Conservation (phyloP, 2,797 vertebrate genomes). For the Distichodus sexfasciatus region DNA sequence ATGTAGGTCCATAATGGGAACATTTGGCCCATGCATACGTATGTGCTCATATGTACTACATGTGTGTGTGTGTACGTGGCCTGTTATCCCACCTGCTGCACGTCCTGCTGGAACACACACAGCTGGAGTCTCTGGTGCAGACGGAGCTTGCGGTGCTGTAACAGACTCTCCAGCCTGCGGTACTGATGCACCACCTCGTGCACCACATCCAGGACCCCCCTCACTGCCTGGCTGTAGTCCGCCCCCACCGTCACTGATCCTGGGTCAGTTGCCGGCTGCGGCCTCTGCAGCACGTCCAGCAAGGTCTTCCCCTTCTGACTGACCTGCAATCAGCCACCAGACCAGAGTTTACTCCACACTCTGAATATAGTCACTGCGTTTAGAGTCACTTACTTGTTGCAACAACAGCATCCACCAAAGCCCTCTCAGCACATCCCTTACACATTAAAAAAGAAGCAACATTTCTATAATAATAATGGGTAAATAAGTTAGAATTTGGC, state of each 20-base stretch:
- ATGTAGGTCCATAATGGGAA: no score
- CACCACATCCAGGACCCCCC: slow-evolving; percentile 90
- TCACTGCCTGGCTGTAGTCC: slow-evolving; percentile 89
- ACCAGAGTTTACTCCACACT: neutral
- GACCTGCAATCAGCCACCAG: slow-evolving; percentile 72
- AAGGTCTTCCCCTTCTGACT: slow-evolving; percentile 95
- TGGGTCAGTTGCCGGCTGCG: slow-evolving; percentile 78
- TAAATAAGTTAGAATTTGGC: no score
- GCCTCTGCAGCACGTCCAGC: slow-evolving; percentile 89
- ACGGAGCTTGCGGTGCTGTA: slow-evolving; percentile 94
- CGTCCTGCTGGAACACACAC: slow-evolving; percentile 96
- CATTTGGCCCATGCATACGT: no score
- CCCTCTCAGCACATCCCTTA: no score
- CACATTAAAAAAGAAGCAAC: no score
- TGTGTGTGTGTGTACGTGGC: neutral
- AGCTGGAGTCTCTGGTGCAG: slow-evolving; percentile 96
- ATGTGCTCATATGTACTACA: neutral
- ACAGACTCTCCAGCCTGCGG: slow-evolving; percentile 85
- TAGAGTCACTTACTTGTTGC: neutral
- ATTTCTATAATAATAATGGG: no score
- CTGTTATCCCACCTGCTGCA: slow-evolving; percentile 85
- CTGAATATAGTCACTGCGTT: neutral
- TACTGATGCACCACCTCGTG: slow-evolving; percentile 91
- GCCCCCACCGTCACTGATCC: slow-evolving; percentile 84
- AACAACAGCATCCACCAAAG: no score